Evolutionary conservation across 2,113 vertebrate species (phyloP), one percentile per base, ranked within the genome.

Genomic region (Salvelinus alpinus): DNA sequence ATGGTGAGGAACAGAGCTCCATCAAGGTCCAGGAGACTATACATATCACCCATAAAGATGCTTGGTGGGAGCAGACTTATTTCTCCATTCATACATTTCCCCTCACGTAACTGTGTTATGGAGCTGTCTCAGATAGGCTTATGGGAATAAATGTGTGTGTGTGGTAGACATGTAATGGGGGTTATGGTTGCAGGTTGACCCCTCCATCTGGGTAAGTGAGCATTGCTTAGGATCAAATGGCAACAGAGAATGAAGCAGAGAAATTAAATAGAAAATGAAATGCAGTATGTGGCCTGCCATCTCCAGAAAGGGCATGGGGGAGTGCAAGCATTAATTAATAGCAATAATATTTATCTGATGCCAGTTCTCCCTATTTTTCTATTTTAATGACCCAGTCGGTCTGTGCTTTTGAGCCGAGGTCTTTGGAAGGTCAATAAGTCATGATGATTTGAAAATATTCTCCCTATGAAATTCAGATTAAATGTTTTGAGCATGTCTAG

Each of bases 191-290:
- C 76, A 57, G n/a, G 78, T 78, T 78, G 76, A 80, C 73, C 70
- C 24, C 9, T 86, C 79, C 82, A 81, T 82, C 83, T 88, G 85
- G 74, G 73, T 84, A 89, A 89, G 75, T 69, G 75, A 84, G 44
- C 74, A 54, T 54, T 54, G 14, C 51, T 54, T 13, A 54, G 16
- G 51, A 54, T 16, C 51, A 54, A 54, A 54, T 3, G 14, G 51
- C 51, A 54, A 54, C 51, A 54, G 51, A 16, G 51, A 54, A 54
- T 54, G 12, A 54, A 54, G 38, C 38, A 54, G 16, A 16, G 51
- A 16, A 16, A 16, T 54, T 5, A 18, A 54, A 54, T 54, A 18
- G 51, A 54, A 18, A 54, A 18, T 18, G 8, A 87, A 83, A 67
- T 18, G 74, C 76, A 54, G 66, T 69, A 59, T 83, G 78, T 78